phyloP scores from a whole-genome alignment of 2,797 vertebrate species.

The Synanceia verrucosa region DNA sequence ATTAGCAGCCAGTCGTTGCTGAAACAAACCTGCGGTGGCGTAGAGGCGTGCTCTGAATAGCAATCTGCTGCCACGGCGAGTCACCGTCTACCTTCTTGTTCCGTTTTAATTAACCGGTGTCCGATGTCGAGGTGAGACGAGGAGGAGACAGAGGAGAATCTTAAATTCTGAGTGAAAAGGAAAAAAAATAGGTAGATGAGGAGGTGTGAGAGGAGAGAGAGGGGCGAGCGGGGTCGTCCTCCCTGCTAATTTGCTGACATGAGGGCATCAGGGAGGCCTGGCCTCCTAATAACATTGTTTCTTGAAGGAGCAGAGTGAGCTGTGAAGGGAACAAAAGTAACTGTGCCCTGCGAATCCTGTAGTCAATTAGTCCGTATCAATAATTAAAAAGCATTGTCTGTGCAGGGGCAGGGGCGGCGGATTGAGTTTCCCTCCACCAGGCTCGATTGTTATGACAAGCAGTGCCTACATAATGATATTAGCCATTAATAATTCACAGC shows the following conservation, averaged over 20 bases:
- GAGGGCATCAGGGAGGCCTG: constrained; percentile 69
- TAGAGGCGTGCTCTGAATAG: constrained; percentile 35
- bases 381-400: constrained; percentile 91
- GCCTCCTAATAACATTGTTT: constrained; percentile 81
- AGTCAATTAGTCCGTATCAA: constrained; percentile 97
- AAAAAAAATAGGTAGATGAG: constrained; percentile 24
- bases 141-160: constrained; percentile 58
- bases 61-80: constrained; percentile 24
- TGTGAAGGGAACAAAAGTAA: constrained; percentile 85
- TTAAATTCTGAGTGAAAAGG: constrained; percentile 67
- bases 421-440: constrained; percentile 87
- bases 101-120: constrained; percentile 69
- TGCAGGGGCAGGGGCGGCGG: constrained; percentile 75
- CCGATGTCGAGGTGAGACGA: constrained; percentile 62
- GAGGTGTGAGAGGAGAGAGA: constrained; percentile 3
- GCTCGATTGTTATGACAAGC: constrained; percentile 95
- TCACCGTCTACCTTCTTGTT: constrained; percentile 31
- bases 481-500: constrained; percentile 91
- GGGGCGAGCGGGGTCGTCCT: constrained; percentile 64
- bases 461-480: constrained; percentile 95
- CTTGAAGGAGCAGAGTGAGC: constrained; percentile 81
- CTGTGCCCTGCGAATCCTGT: constrained; percentile 90
- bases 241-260: constrained; percentile 85
- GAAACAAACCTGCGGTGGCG: constrained; percentile 4
- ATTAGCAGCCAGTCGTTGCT: constrained; percentile 40